A percentile compares a stretch with the other conserved stretches of the same genome.
These are phyloP conservation scores for Tenthredo amoena DNA, from an alignment of 2,888 invertebrate genomes.

Conservation along the genomic window DNA sequence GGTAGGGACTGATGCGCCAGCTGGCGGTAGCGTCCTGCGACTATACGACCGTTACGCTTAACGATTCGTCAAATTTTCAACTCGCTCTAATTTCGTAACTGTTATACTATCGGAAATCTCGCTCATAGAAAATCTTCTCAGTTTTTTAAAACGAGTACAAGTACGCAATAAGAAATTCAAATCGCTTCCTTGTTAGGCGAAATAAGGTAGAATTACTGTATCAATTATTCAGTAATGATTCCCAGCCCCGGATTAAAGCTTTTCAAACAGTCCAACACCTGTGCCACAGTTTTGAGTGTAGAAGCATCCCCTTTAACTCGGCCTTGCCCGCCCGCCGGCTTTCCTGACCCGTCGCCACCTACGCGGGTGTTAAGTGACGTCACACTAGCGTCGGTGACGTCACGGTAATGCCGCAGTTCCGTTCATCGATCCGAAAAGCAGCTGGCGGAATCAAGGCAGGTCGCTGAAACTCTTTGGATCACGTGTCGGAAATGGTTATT, in stretches of 20 bases:
- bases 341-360: slow-evolving; percentile 27
- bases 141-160: neutral
- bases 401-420: slow-evolving; percentile 76
- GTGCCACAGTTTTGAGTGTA: neutral
- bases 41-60: neutral
- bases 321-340: slow-evolving; percentile 45
- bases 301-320: slow-evolving; percentile 46
- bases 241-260: neutral
- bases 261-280: neutral
- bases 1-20: neutral
- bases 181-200: neutral
- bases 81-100: neutral
- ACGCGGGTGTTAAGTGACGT: slow-evolving; percentile 66
- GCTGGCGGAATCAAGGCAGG: slow-evolving; percentile 6
- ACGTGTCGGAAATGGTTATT: neutral
- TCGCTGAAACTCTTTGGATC: neutral
- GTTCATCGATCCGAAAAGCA: slow-evolving; percentile 70
- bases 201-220: neutral
- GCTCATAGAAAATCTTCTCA: neutral
- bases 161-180: neutral
- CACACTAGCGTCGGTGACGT: slow-evolving; percentile 74
- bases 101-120: neutral
- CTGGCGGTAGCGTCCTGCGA: slow-evolving; percentile 13
- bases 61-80: slow-evolving; percentile 1
- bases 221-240: neutral